Conservation (phyloP, 2,888 invertebrate species). For the Torymus texanus region DNA sequence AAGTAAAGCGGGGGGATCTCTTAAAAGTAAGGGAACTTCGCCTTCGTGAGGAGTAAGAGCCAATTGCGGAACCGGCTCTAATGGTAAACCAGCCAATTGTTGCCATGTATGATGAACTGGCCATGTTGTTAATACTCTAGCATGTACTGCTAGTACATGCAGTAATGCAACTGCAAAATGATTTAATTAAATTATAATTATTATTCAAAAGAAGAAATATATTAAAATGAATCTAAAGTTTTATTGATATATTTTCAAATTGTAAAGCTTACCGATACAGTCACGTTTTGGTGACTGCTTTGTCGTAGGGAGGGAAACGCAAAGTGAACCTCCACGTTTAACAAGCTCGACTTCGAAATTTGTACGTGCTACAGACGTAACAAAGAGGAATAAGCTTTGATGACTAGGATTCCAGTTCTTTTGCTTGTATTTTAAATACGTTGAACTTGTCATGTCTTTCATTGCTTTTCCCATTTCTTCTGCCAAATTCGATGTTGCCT, state of each 20-base stretch:
- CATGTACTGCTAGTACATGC: slow-evolving; percentile 91
- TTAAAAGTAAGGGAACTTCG: slow-evolving; percentile 89
- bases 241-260: too few species aligned
- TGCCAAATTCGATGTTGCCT: slow-evolving; percentile 84
- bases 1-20: slow-evolving; percentile 90
- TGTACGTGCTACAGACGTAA: slow-evolving; percentile 91
- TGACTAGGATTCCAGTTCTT: slow-evolving; percentile 81
- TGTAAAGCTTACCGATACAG: slow-evolving; percentile 81
- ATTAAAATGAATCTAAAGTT: too few species aligned
- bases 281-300: slow-evolving; percentile 85
- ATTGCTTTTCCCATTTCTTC: slow-evolving; percentile 94
- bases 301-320: slow-evolving; percentile 74
- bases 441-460: slow-evolving; percentile 94
- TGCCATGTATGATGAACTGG: slow-evolving; percentile 80
- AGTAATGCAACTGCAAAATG: slow-evolving; percentile 85
- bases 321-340: slow-evolving; percentile 89
- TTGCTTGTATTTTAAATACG: slow-evolving; percentile 87
- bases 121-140: slow-evolving; percentile 82
- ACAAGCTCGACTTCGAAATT: slow-evolving; percentile 95
- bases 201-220: too few species aligned
- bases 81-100: slow-evolving; percentile 76
- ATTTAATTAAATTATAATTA: slow-evolving; percentile 10
- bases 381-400: slow-evolving; percentile 89
- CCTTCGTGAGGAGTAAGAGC: slow-evolving; percentile 75
- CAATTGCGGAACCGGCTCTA: slow-evolving; percentile 65